Evolutionary conservation across 2,888 invertebrate genomes (phyloP).

Genomic region (Cremastinae sp.): DNA sequence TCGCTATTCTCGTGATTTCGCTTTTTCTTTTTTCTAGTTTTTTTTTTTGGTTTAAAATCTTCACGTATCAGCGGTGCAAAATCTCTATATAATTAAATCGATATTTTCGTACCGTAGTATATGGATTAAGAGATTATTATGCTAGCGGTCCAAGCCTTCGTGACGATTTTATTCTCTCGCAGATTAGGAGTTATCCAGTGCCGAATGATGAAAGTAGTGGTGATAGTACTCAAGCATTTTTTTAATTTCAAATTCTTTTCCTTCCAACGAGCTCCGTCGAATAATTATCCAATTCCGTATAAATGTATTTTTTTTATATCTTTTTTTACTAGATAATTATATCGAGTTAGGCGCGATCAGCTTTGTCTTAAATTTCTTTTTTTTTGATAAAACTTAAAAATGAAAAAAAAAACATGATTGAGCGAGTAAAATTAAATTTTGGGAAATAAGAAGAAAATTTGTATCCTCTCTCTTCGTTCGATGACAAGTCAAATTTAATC

Average conservation of each 20-base stretch:
- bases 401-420: neutral
- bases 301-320: constrained; percentile 8
- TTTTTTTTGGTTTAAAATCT: no score
- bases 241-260: constrained; percentile 22
- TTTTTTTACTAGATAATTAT: constrained; percentile 29
- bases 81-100: constrained; percentile 24
- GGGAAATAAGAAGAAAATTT: neutral
- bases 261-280: constrained; percentile 43
- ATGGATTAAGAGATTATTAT: constrained; percentile 45
- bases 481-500: constrained; percentile 15
- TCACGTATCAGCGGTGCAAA: constrained; percentile 49
- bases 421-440: neutral
- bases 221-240: constrained; percentile 45
- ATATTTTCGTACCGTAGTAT: constrained; percentile 40
- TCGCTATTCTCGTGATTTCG: constrained; percentile 52
- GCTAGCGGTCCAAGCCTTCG: constrained; percentile 49
- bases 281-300: constrained; percentile 49
- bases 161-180: constrained; percentile 24
- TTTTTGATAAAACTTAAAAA: neutral
- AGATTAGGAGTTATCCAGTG: constrained; percentile 39
- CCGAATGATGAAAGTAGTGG: constrained; percentile 12
- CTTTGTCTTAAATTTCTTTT: no score
- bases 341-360: constrained; percentile 45
- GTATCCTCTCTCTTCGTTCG: neutral
- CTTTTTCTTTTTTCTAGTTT: constrained; percentile 52